Evolutionary conservation across 23 tunicate species (phyloP), one percentile per base, ranked within the genome.

Genomic region (Ascidia mentula): DNA sequence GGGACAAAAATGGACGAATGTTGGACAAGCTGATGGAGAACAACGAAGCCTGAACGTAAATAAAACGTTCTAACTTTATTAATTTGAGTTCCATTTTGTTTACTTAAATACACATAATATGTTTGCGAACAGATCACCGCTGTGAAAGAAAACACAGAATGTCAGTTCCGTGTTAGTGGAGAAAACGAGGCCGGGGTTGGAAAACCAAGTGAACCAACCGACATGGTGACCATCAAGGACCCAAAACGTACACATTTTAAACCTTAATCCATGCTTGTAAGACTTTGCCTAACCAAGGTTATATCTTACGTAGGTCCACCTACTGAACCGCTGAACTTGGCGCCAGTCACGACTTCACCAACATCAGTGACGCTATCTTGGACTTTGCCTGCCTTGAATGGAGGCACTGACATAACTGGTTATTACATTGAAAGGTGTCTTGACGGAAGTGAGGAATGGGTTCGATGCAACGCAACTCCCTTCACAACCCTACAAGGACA

Each of bases 131-230:
- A 88, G 95, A 81, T 82, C 20, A 85, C 81, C 7, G 90, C 82
- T 35, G 88, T 95, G 82, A 89, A 85, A 40, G 95, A 95, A 69
- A 89, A 89, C 72, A 86, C 95, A 0, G 93, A 89, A 82, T 95
- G 88, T 33, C 93, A 86, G 69, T 95, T 95, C 74, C 82, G 92
- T 15, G 91, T 95, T 0, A 45, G 84, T 72, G 99, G 96, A 45
- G 91, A 82, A 45, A 95, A 95, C 77, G 99, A 95, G 71, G 99
- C 96, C 45, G 99, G 99, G 6, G 76, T 92, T 45, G 92, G 99
- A 31, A 88, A 84, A 24, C 89, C 93, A 32, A 73, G 85, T 40
- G 89, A 90, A 69, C 69, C 84, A 18, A 90, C 88, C 31, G 96
- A 90, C 28, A 37, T 84, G 4, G 87, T 90, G 0, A 80, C 81